Conservation (phyloP, 2,113 vertebrate genomes). For the Charina bottae region DNA sequence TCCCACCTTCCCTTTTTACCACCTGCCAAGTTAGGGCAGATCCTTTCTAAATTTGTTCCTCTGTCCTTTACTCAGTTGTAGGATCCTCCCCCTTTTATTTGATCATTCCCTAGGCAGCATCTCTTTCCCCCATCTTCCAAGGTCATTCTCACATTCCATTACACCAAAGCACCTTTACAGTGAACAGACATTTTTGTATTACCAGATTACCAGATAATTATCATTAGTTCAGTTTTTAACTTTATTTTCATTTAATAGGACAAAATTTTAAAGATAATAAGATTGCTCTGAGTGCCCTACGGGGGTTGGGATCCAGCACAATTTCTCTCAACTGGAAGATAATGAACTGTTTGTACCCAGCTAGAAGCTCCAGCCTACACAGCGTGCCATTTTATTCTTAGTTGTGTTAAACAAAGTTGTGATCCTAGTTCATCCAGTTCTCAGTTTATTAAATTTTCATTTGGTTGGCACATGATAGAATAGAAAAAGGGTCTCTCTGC, state of each 20-base stretch:
- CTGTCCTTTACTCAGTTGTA: too few species aligned
- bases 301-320: not conserved
- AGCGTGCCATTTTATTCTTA: not conserved
- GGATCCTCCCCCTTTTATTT: too few species aligned
- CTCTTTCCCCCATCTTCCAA: too few species aligned
- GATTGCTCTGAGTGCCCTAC: constrained; percentile 1
- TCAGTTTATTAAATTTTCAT: not conserved
- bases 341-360: not conserved
- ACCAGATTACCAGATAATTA: too few species aligned
- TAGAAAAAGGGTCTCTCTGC: not conserved
- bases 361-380: not conserved
- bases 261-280: constrained; percentile 21
- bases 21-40: too few species aligned
- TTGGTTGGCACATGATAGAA: not conserved
- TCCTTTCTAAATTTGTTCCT: too few species aligned
- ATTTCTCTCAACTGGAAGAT: not conserved
- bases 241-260: constrained; percentile 11
- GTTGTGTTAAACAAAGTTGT: not conserved
- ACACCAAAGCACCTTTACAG: not conserved
- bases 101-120: too few species aligned
- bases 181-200: not conserved
- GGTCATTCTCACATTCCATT: too few species aligned
- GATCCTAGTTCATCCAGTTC: not conserved
- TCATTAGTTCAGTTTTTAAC: too few species aligned
- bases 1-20: too few species aligned